Percentiles rank a stretch among this genome's conserved stretches.
These are phyloP conservation scores for Salmo trutta DNA, from an alignment of 2,797 vertebrate species.

Conservation along the genomic window DNA sequence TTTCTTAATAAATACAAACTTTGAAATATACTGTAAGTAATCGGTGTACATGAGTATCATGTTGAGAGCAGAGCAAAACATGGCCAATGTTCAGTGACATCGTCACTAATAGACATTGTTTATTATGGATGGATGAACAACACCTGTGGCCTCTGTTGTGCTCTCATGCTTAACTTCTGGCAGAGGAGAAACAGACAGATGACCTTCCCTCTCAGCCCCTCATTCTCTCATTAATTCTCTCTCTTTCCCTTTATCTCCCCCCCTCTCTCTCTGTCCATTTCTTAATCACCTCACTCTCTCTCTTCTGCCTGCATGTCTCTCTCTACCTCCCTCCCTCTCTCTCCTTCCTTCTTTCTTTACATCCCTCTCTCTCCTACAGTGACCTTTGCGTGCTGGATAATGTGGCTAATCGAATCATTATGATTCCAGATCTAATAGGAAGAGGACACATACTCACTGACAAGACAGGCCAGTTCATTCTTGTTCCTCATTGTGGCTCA, in stretches of 20 bases:
- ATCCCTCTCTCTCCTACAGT: background rate
- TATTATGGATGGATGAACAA: too few relatives aligned
- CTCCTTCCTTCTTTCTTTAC: background rate
- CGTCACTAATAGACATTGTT: too few relatives aligned
- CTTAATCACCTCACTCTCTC: slow-evolving; percentile 19
- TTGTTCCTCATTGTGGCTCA: slow-evolving; percentile 25
- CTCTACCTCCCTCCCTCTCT: slow-evolving; percentile 14
- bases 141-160: too few relatives aligned
- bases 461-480: slow-evolving; percentile 25
- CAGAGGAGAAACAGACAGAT: too few relatives aligned
- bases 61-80: too few relatives aligned
- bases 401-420: slow-evolving; percentile 58
- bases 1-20: too few relatives aligned
- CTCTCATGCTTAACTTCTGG: too few relatives aligned
- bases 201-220: background rate
- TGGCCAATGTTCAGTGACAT: too few relatives aligned
- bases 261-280: background rate
- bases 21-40: too few relatives aligned
- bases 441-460: slow-evolving; percentile 28
- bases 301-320: background rate
- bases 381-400: slow-evolving; percentile 63
- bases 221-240: background rate
- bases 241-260: slow-evolving; percentile 28
- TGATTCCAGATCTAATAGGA: slow-evolving; percentile 39
- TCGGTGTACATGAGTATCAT: too few relatives aligned